Base-by-base conservation (phyloP, 1,140 invertebrate genomes). In the Hyles euphorbiae region DNA sequence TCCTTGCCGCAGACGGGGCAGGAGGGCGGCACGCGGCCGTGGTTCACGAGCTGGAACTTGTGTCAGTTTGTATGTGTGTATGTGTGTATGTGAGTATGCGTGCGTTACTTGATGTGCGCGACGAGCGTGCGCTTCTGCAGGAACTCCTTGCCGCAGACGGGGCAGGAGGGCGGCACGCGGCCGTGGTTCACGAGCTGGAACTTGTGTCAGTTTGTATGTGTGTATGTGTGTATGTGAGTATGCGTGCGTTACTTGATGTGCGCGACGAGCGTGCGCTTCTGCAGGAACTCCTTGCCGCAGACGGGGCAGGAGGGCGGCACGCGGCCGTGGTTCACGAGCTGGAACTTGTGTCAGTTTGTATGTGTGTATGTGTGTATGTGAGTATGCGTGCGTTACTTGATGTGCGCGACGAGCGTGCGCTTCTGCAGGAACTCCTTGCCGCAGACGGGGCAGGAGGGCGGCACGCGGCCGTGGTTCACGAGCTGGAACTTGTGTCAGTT, bases 391-490 rank as follows among this genome's bases (percentile, higher is more conserved):
- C n/a, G 78, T 83, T 52, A 93, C 91, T 94, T 92, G 91, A 95
- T 93, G 68, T 96, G 95, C 7, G 94, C 92, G 47, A 95, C 90
- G 33, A 96, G 88, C 2, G 95, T 96, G 66, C 95, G 88, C 81
- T 95, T 96, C 81, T 96, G 95, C 53, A 96, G 86, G 87, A 96
- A 96, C 83, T 96, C 95, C 78, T 96, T 96, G 7, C 94, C 94
- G 74, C 95, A 96, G 56, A 94, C 92, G 10, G 94, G 93, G 81
- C 95, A 96, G 34, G 94, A 92, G 76, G 95, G 94, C n/a, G 95
- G 95, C 47, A 95, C 90, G 8, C 94, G 90, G 36, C 94, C 94
- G 81, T 96, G 95, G 83, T 95, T 95, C 33, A 96, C 95, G 59
- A 96, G 87, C 82, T 96, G 94, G 83, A 96, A 96, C 89, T 96